Evolutionary conservation across 2,113 vertebrate species (phyloP).

Genomic region (Cygnus atratus): DNA sequence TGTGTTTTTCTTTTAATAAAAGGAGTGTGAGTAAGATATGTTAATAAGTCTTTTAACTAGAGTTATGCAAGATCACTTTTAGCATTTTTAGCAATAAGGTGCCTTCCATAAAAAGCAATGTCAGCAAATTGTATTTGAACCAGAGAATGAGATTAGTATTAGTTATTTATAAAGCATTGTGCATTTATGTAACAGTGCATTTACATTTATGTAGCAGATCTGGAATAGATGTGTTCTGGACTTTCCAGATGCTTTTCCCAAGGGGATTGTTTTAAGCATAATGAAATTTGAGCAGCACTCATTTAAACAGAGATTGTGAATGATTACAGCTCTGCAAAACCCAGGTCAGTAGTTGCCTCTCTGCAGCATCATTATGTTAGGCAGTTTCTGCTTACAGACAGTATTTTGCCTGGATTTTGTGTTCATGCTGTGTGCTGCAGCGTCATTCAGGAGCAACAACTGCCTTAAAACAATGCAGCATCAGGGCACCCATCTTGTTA

Average conservation of each 20-base stretch:
- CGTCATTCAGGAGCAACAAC: background rate
- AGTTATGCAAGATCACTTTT: background rate
- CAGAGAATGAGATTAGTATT: background rate
- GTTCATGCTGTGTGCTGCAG: accelerated
- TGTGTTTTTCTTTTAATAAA: slow-evolving; percentile 26
- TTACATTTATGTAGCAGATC: background rate
- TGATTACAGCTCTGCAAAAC: background rate
- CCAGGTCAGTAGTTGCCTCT: background rate
- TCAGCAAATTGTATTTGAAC: background rate
- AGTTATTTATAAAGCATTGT: background rate
- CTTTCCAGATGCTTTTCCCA: background rate
- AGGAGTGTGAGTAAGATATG: background rate
- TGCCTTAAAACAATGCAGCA: background rate
- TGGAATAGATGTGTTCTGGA: background rate
- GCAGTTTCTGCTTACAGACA: background rate
- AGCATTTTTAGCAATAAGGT: background rate
- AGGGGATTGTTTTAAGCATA: background rate
- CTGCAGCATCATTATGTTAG: background rate
- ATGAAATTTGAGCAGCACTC: background rate
- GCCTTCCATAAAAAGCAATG: background rate
- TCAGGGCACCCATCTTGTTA: accelerated
- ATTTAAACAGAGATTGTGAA: background rate
- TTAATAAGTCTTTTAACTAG: background rate
- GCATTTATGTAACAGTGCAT: background rate
- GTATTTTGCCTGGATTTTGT: background rate